A percentile compares a stretch with the other conserved stretches of the same genome.
Conservation (phyloP, 92 coral and sea anemone species). For the Pocillopora meandrina region DNA sequence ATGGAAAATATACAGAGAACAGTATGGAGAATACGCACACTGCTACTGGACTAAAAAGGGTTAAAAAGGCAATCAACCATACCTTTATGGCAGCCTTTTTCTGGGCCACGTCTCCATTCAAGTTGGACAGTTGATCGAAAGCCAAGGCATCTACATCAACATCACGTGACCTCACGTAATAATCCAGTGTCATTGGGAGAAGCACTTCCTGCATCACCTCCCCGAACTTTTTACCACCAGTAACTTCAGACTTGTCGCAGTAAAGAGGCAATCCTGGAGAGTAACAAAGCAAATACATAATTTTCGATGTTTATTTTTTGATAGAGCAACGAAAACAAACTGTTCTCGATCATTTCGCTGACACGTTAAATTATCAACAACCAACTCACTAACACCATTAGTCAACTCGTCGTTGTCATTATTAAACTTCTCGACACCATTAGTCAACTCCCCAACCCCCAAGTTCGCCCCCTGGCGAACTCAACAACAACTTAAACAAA, state of each 20-base stretch:
- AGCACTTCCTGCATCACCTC: conserved; percentile 30
- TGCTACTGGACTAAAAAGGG: not conserved
- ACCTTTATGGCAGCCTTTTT: conserved; percentile 2
- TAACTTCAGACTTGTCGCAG: not conserved
- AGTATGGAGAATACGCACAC: no score
- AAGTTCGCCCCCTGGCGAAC: not conserved
- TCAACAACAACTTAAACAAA: not conserved
- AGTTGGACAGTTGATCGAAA: not conserved
- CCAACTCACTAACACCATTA: no score
- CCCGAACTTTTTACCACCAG: conserved; percentile 18
- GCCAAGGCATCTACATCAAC: conserved; percentile 24
- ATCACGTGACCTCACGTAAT: conserved; percentile 24
- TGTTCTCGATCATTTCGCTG: not conserved
- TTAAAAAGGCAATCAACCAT: not conserved
- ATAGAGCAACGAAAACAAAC: not conserved
- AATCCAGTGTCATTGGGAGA: conserved; percentile 52
- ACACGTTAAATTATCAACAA: no score
- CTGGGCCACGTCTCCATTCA: not conserved
- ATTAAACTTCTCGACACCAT: not conserved
- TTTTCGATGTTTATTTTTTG: not conserved
- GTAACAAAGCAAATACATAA: not conserved
- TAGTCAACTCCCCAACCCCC: not conserved
- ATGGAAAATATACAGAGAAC: no score
- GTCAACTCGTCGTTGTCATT: no score
- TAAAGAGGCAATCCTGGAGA: not conserved